Conservation (phyloP, 2,888 invertebrate species). For the Pristionchus arcanus region DNA sequence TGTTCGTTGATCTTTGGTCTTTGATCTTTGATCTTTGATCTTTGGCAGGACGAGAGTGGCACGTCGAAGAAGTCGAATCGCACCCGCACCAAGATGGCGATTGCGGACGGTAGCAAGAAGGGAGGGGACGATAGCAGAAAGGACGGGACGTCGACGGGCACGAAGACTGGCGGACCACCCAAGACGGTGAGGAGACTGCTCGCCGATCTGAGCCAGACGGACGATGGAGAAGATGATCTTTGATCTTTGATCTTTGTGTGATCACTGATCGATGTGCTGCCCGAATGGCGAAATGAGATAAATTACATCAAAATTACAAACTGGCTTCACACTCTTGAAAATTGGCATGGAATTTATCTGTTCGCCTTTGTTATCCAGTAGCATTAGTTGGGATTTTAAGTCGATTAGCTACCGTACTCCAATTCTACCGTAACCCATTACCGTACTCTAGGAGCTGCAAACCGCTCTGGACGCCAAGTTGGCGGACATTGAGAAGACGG, state of each 20-base stretch:
- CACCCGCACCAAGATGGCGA: background rate
- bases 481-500: conserved; percentile 12
- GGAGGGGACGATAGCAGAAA: background rate
- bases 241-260: too few relatives aligned
- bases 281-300: too few relatives aligned
- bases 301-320: too few relatives aligned
- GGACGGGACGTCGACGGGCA: background rate
- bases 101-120: background rate
- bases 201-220: too few relatives aligned
- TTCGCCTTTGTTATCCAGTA: too few relatives aligned
- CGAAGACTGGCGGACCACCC: background rate
- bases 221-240: too few relatives aligned
- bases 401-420: background rate
- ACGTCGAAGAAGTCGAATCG: background rate
- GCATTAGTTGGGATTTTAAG: too few relatives aligned
- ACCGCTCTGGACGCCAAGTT: conserved; percentile 22
- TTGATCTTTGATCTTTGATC: background rate
- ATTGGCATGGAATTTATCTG: too few relatives aligned
- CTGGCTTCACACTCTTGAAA: too few relatives aligned
- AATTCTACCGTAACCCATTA: background rate
- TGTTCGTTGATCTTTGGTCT: background rate
- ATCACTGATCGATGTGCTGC: too few relatives aligned
- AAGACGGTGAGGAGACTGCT: background rate
- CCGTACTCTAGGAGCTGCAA: background rate
- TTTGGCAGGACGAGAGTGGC: background rate